A percentile compares a stretch with the other conserved stretches of the same genome.
Conservation (phyloP, 2,113 vertebrate species). For the Isichthys henryi region DNA sequence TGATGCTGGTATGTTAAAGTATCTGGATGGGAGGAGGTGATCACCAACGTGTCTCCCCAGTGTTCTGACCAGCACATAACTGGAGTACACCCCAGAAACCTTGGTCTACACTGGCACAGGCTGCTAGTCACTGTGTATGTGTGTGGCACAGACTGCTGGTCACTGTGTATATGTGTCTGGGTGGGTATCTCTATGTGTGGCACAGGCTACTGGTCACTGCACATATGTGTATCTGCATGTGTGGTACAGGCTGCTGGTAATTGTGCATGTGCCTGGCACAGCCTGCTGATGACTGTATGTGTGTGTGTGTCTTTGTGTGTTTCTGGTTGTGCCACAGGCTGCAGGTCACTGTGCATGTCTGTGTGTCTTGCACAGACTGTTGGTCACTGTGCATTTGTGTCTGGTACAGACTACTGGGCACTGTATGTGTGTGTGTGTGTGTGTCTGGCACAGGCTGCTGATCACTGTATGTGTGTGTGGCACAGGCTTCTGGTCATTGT, state of each 20-base stretch:
- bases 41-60: neutral
- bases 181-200: no score
- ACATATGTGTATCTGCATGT: neutral
- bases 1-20: neutral
- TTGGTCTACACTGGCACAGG: neutral
- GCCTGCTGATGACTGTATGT: neutral
- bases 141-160: neutral
- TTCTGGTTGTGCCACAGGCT: no score
- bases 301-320: neutral
- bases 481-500: neutral
- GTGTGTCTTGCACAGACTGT: no score
- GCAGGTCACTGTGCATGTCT: neutral
- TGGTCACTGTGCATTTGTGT: no score
- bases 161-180: neutral
- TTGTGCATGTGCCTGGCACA: neutral
- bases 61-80: neutral
- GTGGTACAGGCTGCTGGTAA: neutral
- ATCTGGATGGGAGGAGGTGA: conserved; percentile 27
- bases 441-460: neutral
- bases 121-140: neutral
- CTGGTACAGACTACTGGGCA: neutral
- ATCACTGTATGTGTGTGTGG: no score
- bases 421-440: neutral
- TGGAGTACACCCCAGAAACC: neutral
- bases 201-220: neutral